phyloP scores from a whole-genome alignment of 2,113 vertebrate genomes.

The Chrysemys picta region DNA sequence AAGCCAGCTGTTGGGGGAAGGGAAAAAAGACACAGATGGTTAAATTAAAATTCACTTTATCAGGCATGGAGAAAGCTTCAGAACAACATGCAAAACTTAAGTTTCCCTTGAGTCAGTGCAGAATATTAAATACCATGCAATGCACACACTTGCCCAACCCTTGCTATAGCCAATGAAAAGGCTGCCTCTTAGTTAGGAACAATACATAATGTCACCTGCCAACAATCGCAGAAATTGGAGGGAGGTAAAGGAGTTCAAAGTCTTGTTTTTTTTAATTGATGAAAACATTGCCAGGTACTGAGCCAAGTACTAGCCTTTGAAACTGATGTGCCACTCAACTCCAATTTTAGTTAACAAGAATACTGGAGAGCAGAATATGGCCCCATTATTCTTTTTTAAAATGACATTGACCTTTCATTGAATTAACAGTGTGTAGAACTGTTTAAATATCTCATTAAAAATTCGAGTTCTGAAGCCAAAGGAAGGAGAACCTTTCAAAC shows the following conservation, averaged over 20 bases:
- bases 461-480: background rate
- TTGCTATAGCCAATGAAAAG: background rate
- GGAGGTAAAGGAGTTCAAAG: background rate
- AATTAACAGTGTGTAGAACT: background rate
- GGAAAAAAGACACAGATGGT: constrained; percentile 79
- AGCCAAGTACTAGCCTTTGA: background rate
- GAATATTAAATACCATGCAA: constrained; percentile 47
- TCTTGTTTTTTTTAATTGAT: background rate
- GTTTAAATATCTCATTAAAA: background rate
- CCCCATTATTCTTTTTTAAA: background rate
- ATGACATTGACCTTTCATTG: background rate
- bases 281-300: background rate
- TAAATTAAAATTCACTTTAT: constrained; percentile 75
- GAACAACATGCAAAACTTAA: constrained; percentile 55
- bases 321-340: background rate
- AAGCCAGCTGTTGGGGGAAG: constrained; percentile 93
- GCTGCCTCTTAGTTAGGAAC: background rate
- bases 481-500: background rate
- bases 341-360: background rate
- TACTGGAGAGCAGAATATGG: background rate
- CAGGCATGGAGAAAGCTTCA: constrained; percentile 51
- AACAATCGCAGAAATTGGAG: background rate
- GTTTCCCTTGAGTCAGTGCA: background rate
- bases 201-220: background rate
- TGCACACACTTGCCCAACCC: background rate